Evolutionary conservation across 2,888 invertebrate species (phyloP).

Genomic region (Phengaris alcon): DNA sequence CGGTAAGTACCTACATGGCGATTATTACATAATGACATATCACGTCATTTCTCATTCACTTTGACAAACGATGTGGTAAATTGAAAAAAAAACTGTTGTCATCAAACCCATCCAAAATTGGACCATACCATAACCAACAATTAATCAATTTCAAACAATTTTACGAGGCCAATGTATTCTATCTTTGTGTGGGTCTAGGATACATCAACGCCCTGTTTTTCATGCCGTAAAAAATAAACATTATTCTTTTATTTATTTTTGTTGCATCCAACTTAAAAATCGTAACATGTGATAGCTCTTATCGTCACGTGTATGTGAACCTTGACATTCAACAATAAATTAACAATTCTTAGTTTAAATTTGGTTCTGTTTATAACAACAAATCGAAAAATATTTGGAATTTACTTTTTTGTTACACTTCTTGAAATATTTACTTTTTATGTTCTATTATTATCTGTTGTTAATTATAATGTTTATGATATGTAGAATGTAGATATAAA

Average conservation of each 20-base stretch:
- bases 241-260: conserved; percentile 66
- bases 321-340: conserved; percentile 12
- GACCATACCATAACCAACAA: conserved; percentile 59
- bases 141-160: conserved; percentile 76
- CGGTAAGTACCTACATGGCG: background rate
- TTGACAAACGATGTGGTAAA: conserved; percentile 56
- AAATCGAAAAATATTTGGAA: no score
- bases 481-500: no score
- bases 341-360: background rate
- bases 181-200: conserved; percentile 74
- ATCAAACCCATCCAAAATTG: conserved; percentile 59
- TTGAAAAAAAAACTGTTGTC: conserved; percentile 62
- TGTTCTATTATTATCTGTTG: no score
- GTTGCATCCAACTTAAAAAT: conserved; percentile 42
- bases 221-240: conserved; percentile 68
- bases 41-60: conserved; percentile 28
- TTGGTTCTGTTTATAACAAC: background rate
- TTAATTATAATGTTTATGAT: no score
- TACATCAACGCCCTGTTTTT: conserved; percentile 58
- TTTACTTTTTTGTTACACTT: no score
- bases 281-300: conserved; percentile 8
- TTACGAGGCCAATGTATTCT: conserved; percentile 63
- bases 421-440: no score
- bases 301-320: conserved; percentile 1
- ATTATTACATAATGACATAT: conserved; percentile 22